phyloP scores from a whole-genome alignment of 1,140 invertebrate species.

The Drosophila saltans region DNA sequence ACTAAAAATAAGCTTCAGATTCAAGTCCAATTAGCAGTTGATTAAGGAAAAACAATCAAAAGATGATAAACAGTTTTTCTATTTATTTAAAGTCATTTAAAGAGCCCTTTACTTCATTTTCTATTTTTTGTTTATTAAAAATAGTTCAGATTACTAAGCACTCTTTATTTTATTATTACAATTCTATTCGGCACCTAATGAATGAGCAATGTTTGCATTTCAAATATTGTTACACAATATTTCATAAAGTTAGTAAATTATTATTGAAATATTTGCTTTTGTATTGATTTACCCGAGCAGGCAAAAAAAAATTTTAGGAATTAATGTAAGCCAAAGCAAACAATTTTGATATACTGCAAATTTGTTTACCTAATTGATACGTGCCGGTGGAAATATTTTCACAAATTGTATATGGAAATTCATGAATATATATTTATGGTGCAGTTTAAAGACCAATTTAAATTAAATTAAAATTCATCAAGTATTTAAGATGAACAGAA shows the following conservation, averaged over 20 bases:
- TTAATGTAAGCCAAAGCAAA: constrained; percentile 17
- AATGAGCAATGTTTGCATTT: no score
- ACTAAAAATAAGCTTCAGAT: no score
- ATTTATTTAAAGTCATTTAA: no score
- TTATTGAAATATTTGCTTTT: not conserved
- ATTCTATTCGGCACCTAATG: no score
- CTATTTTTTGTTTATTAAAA: no score
- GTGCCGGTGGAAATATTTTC: not conserved
- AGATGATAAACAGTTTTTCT: no score
- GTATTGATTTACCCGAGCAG: not conserved
- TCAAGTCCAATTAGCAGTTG: no score
- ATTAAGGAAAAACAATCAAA: no score
- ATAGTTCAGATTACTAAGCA: no score
- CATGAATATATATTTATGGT: not conserved
- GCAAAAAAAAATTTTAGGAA: not conserved
- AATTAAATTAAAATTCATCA: constrained; percentile 45
- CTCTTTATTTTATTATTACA: no score
- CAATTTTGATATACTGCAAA: constrained; percentile 18
- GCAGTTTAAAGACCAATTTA: constrained; percentile 14
- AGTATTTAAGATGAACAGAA: constrained; percentile 36
- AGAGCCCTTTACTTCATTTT: no score
- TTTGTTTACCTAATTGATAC: constrained; percentile 22
- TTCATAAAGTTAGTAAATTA: not conserved
- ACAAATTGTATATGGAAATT: not conserved
- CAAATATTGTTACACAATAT: no score